phyloP scores from a whole-genome alignment of 2,113 vertebrate genomes.

The Pelecanus crispus region DNA sequence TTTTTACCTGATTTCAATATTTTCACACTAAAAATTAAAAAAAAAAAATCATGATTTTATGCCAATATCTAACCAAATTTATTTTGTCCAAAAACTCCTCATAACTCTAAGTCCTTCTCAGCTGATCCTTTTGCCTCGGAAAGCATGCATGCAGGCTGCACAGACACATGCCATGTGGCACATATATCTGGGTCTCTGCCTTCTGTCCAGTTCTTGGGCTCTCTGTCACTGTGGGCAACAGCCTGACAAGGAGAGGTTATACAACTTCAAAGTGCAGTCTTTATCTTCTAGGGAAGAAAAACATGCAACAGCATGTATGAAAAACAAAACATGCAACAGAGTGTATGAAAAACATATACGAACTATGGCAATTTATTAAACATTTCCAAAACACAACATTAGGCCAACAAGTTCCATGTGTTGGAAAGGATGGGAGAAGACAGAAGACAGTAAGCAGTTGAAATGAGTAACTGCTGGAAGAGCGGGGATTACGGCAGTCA shows the following conservation, averaged over 20 bases:
- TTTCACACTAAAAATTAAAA: not conserved
- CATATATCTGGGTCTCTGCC: not conserved
- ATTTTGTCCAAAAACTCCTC: not conserved
- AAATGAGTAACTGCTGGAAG: not conserved
- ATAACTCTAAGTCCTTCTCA: not conserved
- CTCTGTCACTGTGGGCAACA: not conserved
- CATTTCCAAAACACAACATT: not conserved
- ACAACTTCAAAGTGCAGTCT: not conserved
- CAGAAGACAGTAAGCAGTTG: not conserved
- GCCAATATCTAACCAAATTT: not conserved
- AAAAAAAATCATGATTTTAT: not conserved
- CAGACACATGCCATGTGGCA: accelerated
- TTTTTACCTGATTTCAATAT: not conserved
- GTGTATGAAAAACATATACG: not conserved
- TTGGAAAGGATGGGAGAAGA: not conserved
- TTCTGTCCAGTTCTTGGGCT: not conserved
- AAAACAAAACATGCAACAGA: not conserved
- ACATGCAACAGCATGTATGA: too few relatives aligned
- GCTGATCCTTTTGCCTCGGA: not conserved
- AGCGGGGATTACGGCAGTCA: not conserved
- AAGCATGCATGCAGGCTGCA: accelerated
- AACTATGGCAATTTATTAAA: not conserved
- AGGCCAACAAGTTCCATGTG: not conserved
- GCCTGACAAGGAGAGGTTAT: not conserved
- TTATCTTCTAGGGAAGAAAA: not conserved